phyloP scores from a whole-genome alignment of 2,113 vertebrate genomes.

The Phaethornis superciliosus region DNA sequence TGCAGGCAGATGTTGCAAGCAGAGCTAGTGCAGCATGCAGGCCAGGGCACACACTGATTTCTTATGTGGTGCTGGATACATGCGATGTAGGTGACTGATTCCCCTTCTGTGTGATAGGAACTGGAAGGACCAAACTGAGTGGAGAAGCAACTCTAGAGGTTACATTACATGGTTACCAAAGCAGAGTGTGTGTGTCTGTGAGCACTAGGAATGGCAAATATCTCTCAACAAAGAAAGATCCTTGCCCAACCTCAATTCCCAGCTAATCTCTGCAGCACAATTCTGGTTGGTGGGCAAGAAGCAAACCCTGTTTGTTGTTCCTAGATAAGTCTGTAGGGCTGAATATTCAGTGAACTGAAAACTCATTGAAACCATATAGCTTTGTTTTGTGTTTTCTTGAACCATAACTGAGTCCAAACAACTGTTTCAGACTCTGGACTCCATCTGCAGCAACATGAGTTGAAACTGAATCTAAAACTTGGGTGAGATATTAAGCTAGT shows the following conservation, averaged over 20 bases:
- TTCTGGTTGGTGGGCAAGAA: not conserved
- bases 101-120: not conserved
- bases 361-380: not conserved
- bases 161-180: not conserved
- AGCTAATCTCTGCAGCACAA: not conserved
- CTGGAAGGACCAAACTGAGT: not conserved
- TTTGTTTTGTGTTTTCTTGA: not conserved
- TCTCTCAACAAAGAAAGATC: not conserved
- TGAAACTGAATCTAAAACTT: not conserved
- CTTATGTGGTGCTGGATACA: not conserved
- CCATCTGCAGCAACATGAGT: not conserved
- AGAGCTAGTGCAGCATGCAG: not conserved
- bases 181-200: not conserved
- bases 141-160: not conserved
- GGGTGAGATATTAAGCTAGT: not conserved
- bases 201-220: not conserved
- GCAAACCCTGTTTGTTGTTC: not conserved
- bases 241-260: not conserved
- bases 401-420: not conserved
- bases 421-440: not conserved
- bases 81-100: not conserved
- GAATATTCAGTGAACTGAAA: not conserved
- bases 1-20: not conserved
- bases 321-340: not conserved
- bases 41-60: not conserved